Percentiles rank a stretch among this genome's conserved stretches.
Conservation (phyloP, 1,140 invertebrate genomes). For the Tetragonula clypearis region DNA sequence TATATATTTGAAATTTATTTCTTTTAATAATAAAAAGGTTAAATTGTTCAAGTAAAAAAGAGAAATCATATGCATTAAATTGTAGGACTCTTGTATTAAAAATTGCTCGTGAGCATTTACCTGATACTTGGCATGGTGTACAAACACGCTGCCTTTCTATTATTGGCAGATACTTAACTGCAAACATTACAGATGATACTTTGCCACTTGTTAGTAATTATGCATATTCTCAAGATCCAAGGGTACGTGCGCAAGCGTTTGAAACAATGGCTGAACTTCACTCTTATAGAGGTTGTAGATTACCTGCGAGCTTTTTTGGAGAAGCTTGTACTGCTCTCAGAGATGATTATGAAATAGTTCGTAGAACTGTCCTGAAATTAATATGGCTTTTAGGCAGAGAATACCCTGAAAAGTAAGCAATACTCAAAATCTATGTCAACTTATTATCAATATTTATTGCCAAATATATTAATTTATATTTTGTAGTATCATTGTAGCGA, state of each 20-base stretch:
- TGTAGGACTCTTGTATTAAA: slow-evolving; percentile 73
- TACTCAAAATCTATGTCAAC: neutral
- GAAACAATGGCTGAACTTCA: slow-evolving; percentile 92
- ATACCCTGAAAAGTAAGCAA: slow-evolving; percentile 91
- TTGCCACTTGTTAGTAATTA: slow-evolving; percentile 89
- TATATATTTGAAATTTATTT: slow-evolving; percentile 1
- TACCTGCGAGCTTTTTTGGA: slow-evolving; percentile 90
- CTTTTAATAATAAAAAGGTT: neutral
- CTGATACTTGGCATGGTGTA: slow-evolving; percentile 80
- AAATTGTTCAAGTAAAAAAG: neutral
- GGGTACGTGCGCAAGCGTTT: slow-evolving; percentile 94
- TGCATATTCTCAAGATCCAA: slow-evolving; percentile 93
- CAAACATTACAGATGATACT: slow-evolving; percentile 73
- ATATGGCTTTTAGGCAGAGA: slow-evolving; percentile 92
- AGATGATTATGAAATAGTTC: slow-evolving; percentile 97
- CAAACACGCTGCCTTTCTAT: slow-evolving; percentile 80
- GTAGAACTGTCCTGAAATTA: slow-evolving; percentile 92
- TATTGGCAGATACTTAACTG: slow-evolving; percentile 77
- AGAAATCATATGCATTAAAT: slow-evolving; percentile 45
- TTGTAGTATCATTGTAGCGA: slow-evolving; percentile 85
- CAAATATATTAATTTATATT: slow-evolving; percentile 4
- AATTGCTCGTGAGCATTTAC: slow-evolving; percentile 77
- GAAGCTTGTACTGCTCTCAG: slow-evolving; percentile 91
- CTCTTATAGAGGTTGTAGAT: slow-evolving; percentile 87
- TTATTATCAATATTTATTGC: slow-evolving; percentile 20